Base-by-base conservation (phyloP, 35 echinoderm and acorn worm species). In the Eucidaris tribuloides region DNA sequence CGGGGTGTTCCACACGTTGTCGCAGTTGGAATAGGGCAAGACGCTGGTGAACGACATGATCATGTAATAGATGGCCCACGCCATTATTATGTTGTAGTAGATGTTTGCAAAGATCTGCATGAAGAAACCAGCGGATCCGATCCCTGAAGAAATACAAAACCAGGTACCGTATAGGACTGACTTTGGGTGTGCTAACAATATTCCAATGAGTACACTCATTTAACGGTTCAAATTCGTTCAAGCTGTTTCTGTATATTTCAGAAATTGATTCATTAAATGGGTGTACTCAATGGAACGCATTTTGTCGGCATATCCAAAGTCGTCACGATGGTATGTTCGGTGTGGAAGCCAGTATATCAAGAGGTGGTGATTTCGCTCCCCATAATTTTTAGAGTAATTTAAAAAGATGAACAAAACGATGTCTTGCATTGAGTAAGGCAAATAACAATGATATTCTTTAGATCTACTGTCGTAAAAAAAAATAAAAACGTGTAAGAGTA, bases 21-120 rank as follows among this genome's bases (percentile, higher is more conserved):
- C 66, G 54, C 90, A 92, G n/a, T 65, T 48, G 13, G 54, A 35
- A 83, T 84, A 92, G 6, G 90, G 90, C 46, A 92, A 62, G 2
- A 32, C 48, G 0, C 35, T 77, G 13, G 90, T 87, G 50, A 92
- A 92, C 1, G 90, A 92, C 7, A 77, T 59, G 57, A 87, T 18
- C 2, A 92, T 78, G 68, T 86, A 92, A 56, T 82, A 92, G 11
- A 92, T 44, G 3, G 90, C 79, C 90, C 90, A 92, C 46, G 84
- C 90, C 59, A 87, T 74, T 35, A 92, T 82, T 14, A 87, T 68
- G 32, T 80, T 87, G 61, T 92, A 92, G 84, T 87, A 87, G 41
- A 83, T 82, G 28, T 79, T 85, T 5, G 86, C 74, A 49, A 85
- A 81, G 33, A 50, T 85, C 41, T 82, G 32, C 15, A 91, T 85